Percentiles rank a stretch among this genome's conserved stretches.
phyloP scores from a whole-genome alignment of 2,113 vertebrate species.

The Clarias macrocephalus region DNA sequence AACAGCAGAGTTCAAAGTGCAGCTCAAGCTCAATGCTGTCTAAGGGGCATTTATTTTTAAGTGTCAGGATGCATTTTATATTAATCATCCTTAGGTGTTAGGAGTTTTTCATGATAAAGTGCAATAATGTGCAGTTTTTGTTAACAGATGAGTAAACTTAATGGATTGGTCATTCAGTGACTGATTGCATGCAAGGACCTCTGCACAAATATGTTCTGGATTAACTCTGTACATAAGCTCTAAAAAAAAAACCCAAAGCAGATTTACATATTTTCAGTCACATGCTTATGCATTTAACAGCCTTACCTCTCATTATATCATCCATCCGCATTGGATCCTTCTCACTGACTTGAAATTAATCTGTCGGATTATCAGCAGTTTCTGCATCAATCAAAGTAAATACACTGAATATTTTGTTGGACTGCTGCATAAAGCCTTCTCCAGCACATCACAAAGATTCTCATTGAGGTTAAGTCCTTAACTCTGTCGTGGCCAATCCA shows the following conservation, averaged over 20 bases:
- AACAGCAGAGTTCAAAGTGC: conserved; percentile 43
- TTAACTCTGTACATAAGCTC: not conserved
- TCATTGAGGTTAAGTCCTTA: no score
- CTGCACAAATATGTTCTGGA: not conserved
- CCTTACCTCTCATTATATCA: not conserved
- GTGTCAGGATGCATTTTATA: no score
- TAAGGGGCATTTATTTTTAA: conserved; percentile 8
- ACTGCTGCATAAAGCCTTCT: no score
- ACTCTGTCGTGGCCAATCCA: no score
- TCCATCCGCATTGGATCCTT: not conserved
- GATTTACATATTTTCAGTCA: not conserved
- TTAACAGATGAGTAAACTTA: not conserved
- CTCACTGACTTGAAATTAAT: not conserved
- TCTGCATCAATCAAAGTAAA: not conserved
- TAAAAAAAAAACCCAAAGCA: not conserved
- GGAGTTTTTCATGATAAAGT: not conserved
- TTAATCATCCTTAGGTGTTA: not conserved
- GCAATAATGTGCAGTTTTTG: not conserved
- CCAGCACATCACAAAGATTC: no score
- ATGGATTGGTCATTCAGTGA: not conserved
- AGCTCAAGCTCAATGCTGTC: conserved; percentile 10
- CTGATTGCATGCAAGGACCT: not conserved
- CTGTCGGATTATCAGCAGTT: not conserved
- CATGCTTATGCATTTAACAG: not conserved
- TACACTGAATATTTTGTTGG: no score